phyloP scores from a whole-genome alignment of 2,888 invertebrate species.

The Hydriomena furcata region DNA sequence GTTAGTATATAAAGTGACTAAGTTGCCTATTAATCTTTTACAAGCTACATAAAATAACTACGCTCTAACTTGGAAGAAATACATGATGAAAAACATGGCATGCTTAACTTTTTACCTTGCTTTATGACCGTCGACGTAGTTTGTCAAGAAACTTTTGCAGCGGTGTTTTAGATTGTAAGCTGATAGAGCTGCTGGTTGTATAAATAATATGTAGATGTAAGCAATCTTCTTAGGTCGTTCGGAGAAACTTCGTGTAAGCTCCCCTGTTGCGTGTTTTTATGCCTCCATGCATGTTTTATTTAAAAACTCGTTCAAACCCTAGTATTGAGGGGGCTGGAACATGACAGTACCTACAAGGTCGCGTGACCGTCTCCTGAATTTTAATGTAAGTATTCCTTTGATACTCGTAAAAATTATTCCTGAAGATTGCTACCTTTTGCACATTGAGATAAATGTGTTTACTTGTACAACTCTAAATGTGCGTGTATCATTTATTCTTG shows the following conservation, averaged over 20 bases:
- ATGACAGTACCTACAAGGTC: constrained; percentile 67
- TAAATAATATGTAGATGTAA: constrained; percentile 28
- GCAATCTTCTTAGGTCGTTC: constrained; percentile 33
- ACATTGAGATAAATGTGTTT: constrained; percentile 5
- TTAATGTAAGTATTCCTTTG: constrained; percentile 74
- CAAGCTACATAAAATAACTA: constrained; percentile 18
- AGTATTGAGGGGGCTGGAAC: constrained; percentile 49
- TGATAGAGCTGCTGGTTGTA: constrained; percentile 23
- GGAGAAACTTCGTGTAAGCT: constrained; percentile 28
- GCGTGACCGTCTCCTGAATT: constrained; percentile 72
- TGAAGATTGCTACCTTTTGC: constrained; percentile 48
- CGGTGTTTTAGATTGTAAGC: constrained; percentile 28
- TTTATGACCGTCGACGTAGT: constrained; percentile 31
- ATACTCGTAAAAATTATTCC: constrained; percentile 76
- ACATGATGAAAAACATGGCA: constrained; percentile 26
- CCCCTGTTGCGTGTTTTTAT: constrained; percentile 37
- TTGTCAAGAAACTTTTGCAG: constrained; percentile 30
- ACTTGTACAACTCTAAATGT: not conserved
- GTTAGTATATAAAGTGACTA: constrained; percentile 15
- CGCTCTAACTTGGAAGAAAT: constrained; percentile 26
- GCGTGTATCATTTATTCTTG: too few relatives aligned
- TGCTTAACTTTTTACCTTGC: constrained; percentile 30
- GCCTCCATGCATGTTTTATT: constrained; percentile 43
- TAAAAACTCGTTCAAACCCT: constrained; percentile 52
- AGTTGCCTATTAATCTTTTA: constrained; percentile 25